Conservation (phyloP, 2,888 invertebrate genomes). For the Siphlonurus alternatus region DNA sequence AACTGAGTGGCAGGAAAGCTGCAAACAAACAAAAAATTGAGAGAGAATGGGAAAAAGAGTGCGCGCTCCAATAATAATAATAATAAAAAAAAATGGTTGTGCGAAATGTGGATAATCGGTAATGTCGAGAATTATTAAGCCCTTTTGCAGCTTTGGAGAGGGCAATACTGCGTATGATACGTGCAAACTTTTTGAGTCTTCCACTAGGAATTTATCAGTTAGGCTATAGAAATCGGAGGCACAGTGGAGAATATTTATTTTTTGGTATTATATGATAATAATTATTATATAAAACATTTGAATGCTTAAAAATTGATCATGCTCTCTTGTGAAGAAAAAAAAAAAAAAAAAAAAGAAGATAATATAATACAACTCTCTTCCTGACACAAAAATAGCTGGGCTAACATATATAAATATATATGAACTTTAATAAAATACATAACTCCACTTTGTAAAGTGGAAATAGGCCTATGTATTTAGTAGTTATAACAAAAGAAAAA, state of each 20-base stretch:
- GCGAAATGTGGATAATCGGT: background rate
- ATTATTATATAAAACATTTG: background rate
- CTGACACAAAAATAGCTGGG: background rate
- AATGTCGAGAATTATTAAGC: background rate
- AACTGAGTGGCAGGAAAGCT: background rate
- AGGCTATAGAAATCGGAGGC: background rate
- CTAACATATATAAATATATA: background rate
- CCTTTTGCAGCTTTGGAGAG: background rate
- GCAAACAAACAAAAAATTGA: background rate
- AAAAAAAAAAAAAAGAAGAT: background rate
- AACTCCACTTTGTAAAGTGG: background rate
- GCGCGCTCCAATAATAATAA: background rate
- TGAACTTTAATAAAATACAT: background rate
- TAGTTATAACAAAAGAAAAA: slow-evolving; percentile 7
- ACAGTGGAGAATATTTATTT: background rate
- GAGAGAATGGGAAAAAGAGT: background rate
- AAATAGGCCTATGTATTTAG: background rate
- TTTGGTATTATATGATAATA: background rate
- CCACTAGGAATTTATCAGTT: background rate
- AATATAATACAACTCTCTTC: background rate
- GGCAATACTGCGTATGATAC: background rate
- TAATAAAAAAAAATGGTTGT: background rate
- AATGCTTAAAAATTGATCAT: background rate
- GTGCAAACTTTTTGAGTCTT: background rate
- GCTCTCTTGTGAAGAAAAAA: background rate